Base-by-base conservation (phyloP, 2,888 invertebrate genomes). In the Glaucopsyche alexis region DNA sequence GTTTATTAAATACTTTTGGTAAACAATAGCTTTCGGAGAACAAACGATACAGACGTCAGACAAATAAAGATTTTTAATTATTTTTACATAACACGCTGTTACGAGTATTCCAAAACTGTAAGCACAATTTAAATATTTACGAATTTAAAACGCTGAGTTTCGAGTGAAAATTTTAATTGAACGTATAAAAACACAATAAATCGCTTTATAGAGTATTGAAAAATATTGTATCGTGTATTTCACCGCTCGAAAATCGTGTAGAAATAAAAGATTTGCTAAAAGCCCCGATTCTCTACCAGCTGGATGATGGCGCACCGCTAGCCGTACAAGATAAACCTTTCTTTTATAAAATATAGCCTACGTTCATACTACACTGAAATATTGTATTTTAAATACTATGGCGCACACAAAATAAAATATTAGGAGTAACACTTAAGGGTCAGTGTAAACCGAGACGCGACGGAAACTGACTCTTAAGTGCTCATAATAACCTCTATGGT, bases 211-310 rank as follows among this genome's bases (percentile, higher is more conserved):
- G n/a, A 66, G 66, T 14, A 66, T 66, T 42, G 42, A 42, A 40
- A 66, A 66, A 66, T 66, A 66, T 42, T 14, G 66, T 16, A 19
- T 55, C 16, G n/a, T 16, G 8, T n/a, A 16, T 66, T 66, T 29
- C 60, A 29, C 29, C 29, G 11, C n/a, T 42, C 65, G 42, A 42
- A n/a, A 66, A 66, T 40, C 42, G 65, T n/a, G 42, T 9, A 42
- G 9, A 66, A 66, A 66, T 42, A 66, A 66, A 66, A 66, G 42
- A 66, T 66, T 66, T 66, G 40, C 42, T 66, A 66, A 66, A 66
- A 42, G 66, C 66, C 40, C 65, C 42, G 66, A 66, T 66, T 38
- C 29, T 55, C 9, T 55, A 55, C n/a, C 66, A 42, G 40, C 42
- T n/a, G 66, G 66, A 38, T 8, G 7, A 38, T n/a, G 65, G 42